A percentile compares a stretch with the other conserved stretches of the same genome.
Conservation (phyloP, 2,797 vertebrate genomes). For the Hydrophis major region DNA sequence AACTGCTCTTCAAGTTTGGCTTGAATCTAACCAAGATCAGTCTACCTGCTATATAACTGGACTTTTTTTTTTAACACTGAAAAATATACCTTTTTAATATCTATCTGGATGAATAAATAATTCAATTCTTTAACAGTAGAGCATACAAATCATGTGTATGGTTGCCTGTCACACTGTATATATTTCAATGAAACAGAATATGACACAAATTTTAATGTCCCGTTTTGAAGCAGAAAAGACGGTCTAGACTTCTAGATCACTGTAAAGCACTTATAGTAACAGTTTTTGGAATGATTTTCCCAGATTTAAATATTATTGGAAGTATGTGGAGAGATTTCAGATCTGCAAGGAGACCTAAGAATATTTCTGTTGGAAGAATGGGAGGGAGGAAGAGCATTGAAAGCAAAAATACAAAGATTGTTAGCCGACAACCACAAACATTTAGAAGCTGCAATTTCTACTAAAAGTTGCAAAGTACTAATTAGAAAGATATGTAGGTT, state of each 20-base stretch:
- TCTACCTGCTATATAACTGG: neutral
- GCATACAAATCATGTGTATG: neutral
- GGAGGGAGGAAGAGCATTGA: neutral
- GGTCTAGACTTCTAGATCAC: neutral
- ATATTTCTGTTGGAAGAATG: neutral
- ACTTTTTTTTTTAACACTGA: neutral
- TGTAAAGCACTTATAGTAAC: neutral
- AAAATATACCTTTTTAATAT: neutral
- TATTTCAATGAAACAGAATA: neutral
- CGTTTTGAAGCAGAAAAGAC: neutral
- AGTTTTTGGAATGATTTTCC: neutral
- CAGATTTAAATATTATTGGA: neutral
- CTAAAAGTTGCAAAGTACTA: neutral
- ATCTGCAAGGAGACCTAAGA: neutral
- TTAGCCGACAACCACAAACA: neutral
- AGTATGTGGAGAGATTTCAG: neutral
- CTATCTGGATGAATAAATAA: neutral
- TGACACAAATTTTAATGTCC: neutral
- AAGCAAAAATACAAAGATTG: neutral
- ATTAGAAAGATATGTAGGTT: neutral
- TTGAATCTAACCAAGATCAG: neutral
- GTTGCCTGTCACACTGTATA: neutral
- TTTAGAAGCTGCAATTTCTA: neutral
- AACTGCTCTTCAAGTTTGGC: neutral
- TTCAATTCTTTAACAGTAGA: neutral